Evolutionary conservation across 2,888 invertebrate species (phyloP), one percentile per base, ranked within the genome.

Genomic region (Mesorhabditis belari): DNA sequence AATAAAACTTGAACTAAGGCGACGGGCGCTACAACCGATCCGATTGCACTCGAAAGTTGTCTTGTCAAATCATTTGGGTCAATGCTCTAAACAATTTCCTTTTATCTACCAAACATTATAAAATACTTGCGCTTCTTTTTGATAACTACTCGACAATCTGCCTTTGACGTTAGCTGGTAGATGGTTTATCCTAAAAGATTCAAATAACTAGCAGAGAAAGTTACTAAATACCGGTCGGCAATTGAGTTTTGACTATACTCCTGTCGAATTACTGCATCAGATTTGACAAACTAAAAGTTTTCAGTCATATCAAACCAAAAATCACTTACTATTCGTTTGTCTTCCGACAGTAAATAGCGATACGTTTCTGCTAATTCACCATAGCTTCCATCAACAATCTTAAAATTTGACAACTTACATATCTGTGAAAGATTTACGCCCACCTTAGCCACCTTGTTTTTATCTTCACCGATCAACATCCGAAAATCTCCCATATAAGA

Each of bases 401-500:
- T 9, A 23, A n/a, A 9, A 51, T n/a, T 51, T 19, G 52, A 51
- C 0, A 96, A 94, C 74, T 96, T 92, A 79, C 92, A 92, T 61
- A 85, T 82, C n/a, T n/a, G n/a, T n/a, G n/a, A n/a, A n/a, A n/a
- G n/a, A n/a, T n/a, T n/a, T n/a, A n/a, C n/a, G n/a, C n/a, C n/a
- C 1, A 35, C 44, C 44, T 35, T 35, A 9, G 44, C 1, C 0
- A 96, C 88, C 86, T 98, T 98, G 69, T 91, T 88, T 82, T 90
- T 91, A 81, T 95, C 93, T 83, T 98, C 98, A 19, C 95, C 98
- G 83, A 98, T 88, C 25, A 87, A 88, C 95, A 95, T 96, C 71
- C 98, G 87, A 82, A 98, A 94, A 82, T 98, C 98, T 2, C 85
- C 85, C 62, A 87, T 86, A 82, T 98, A 98, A 67, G 95, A 95